Evolutionary conservation across 2,797 vertebrate species (phyloP), one percentile per base, ranked within the genome.

Genomic region (Pseudomugil tenellus): DNA sequence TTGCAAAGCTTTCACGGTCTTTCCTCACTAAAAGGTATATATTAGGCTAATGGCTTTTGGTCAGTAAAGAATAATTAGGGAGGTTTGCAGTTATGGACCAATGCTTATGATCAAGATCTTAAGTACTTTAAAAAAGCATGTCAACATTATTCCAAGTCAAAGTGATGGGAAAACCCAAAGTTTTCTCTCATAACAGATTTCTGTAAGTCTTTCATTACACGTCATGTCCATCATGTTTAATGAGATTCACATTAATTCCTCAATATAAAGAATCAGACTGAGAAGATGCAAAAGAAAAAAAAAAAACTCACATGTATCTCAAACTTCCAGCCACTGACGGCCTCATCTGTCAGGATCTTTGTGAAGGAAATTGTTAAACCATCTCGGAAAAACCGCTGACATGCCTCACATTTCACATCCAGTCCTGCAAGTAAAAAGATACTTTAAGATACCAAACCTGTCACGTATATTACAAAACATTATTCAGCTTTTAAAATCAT

Each of bases 251-350:
- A 32, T 0, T 13, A 10, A 59, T 23, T 34, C 11, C 34, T 39
- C 67, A 17, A 31, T 31, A 25, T 35, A n/a, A 17, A 58, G 3
- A 61, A 32, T 21, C 3, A 29, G 17, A 55, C 1, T 9, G 31
- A 74, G 19, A 56, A 2, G 43, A 28, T 49, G 26, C 3, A 69
- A 43, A 19, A 61, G 52, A 26, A 3, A 63, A 19, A 61, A 54
- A 26, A 3, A 63, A 67, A 48, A 88, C 98, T 98, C 87, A 99
- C 98, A 91, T 99, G 98, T 89, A 99, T 99, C 88, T 99, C 98
- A 94, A 99, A 99, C 92, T 99, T 99, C 98, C 98, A 99, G 87
- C 98, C 98, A 51, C 98, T 99, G 90, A 99, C 98, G 77, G 98
- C 98, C 91, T 99, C 98, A 49, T 99, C 98, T 41, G 98, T 99